Base-by-base conservation (phyloP, 2,797 vertebrate genomes). In the Malacoctenus gilli region DNA sequence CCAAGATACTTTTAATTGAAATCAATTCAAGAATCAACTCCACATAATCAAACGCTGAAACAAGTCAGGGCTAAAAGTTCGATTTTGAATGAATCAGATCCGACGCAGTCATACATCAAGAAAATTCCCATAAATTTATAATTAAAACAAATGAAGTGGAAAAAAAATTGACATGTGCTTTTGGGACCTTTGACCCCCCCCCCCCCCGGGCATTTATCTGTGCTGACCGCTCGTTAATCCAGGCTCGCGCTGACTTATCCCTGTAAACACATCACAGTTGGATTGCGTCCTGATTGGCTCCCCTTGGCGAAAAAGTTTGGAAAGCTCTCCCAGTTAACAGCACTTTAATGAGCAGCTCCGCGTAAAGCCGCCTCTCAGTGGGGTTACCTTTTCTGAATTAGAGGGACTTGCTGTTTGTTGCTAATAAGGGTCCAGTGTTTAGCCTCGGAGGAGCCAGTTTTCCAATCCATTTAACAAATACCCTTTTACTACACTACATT, bases 401-500 rank as follows among this genome's bases (percentile, higher is more conserved):
- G 37, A 53, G 42, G 10, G 38, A 22, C 44, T 53, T 47, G 61
- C 51, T 67, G 59, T 68, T 79, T 70, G 40, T 25, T 54, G 31
- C 37, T 53, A 74, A 55, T 75, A 47, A 56, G 49, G 43, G 61
- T 68, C 55, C 10, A 13, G 42, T 18, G 62, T 64, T 68, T 42
- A 31, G 44, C 52, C 62, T 66, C 34, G n/a, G 54, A 68, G 43
- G 58, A 49, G 61, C 66, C 53, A 11, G 46, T 64, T 82, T 85
- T 78, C 73, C 77, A 72, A 55, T 75, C 75, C 69, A 84, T 85
- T 85, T 80, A 80, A 75, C 72, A 81, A 72, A 75, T 36, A 57
- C 48, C 23, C 35, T 31, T 57, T 77, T 57, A 68, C 37, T 50
- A 41, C 69, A 64, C 68, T 61, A 68, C 73, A 79, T 77, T 78